Evolutionary conservation across 2,888 invertebrate genomes (phyloP), one percentile per base, ranked within the genome.

Genomic region (Synergus laeviventris): DNA sequence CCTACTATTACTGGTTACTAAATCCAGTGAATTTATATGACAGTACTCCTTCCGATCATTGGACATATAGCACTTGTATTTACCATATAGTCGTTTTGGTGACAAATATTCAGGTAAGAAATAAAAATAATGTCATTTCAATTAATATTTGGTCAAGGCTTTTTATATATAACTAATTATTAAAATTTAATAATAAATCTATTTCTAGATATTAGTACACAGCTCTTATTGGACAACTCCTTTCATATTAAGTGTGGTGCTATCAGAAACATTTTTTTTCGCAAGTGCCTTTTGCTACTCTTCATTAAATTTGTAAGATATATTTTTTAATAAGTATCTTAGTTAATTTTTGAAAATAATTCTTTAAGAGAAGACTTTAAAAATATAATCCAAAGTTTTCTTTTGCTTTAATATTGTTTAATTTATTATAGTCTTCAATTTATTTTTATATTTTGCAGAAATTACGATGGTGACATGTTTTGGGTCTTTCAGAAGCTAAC

Each of bases 401-500:
- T 62, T 8, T 31, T 31, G 31, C 31, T 31, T 1, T 31, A 31
- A 31, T 31, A 31, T 75, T 74, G 16, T 8, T 9, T 18, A 18
- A 39, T 45, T 1, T 45, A 45, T 39, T 54, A 73, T 38, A 38
- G 7, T 61, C 38, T 59, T 42, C 18, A 61, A 36, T n/a, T 38
- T 38, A 54, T 38, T 56, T 56, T 54, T 73, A 59, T 31, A 31
- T 78, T 74, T 81, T 77, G 38, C 42, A 93, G 93, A 39, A 87
- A 85, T 45, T 92, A 91, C 81, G 92, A 94, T 79, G 92, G 92
- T 12, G 91, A 92, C 76, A 92, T 94, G 14, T 91, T 93, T 0
- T 93, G 93, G 82, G 93, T 95, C 0, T 95, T 94, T 86, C 92
- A 91, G 0, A 91, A 92, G 18, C 90, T 95, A n/a, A 77, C 94